A percentile compares a stretch with the other conserved stretches of the same genome.
Conservation (phyloP, 1,140 invertebrate species). For the Aphaenogaster floridana region DNA sequence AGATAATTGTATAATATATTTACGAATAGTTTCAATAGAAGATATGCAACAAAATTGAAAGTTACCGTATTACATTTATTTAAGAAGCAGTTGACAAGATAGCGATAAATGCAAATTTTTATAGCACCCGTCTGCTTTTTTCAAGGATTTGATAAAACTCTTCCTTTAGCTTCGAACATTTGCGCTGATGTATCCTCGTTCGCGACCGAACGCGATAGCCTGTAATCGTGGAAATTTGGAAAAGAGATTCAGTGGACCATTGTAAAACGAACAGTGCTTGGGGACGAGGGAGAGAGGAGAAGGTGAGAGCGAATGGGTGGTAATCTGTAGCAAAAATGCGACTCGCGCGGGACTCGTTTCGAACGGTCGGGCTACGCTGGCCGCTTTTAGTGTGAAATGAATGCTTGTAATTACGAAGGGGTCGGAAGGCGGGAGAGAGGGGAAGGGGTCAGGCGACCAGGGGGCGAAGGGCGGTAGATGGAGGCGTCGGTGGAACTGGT, state of each 20-base stretch:
- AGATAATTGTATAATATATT: not conserved
- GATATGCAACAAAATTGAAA: not conserved
- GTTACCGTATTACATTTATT: not conserved
- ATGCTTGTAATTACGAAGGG: conserved; percentile 78
- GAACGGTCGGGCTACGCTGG: conserved; percentile 59
- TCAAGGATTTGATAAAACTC: not conserved
- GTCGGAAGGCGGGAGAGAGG: conserved; percentile 10
- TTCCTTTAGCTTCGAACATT: not conserved
- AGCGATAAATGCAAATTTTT: not conserved
- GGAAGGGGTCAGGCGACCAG: not conserved
- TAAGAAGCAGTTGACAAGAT: not conserved
- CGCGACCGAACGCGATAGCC: conserved; percentile 8
- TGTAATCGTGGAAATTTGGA: conserved; percentile 74
- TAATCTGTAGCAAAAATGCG: conserved; percentile 76
- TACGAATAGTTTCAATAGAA: not conserved
- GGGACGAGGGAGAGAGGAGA: not conserved
- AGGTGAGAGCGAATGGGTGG: conserved; percentile 62
- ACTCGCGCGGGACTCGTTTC: conserved; percentile 77
- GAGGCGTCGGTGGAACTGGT: conserved; percentile 16
- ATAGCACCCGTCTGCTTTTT: not conserved
- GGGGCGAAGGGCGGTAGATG: conserved; percentile 22
- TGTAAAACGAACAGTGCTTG: conserved; percentile 35
- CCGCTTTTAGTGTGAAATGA: conserved; percentile 78
- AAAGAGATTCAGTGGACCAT: conserved; percentile 61
- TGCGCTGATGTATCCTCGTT: conserved; percentile 10